Evolutionary conservation across 2,888 invertebrate species (phyloP).

Genomic region (Aphidius colemani): DNA sequence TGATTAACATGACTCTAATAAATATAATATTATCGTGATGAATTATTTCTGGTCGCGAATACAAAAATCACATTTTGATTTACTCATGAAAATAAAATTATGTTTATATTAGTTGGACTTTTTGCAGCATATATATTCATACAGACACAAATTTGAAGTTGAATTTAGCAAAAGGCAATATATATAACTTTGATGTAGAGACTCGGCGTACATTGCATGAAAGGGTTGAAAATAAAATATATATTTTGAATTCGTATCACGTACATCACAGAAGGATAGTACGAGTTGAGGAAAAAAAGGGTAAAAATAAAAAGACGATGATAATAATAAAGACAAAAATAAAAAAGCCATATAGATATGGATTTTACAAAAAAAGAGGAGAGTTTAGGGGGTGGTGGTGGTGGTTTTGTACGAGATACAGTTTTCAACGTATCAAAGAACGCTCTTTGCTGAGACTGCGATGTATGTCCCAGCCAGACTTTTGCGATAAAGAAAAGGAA

Average conservation of each 20-base stretch:
- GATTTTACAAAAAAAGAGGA: conserved; percentile 8
- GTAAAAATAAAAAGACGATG: conserved; percentile 35
- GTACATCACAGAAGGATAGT: conserved; percentile 40
- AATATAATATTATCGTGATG: no score
- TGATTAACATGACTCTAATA: conserved; percentile 8
- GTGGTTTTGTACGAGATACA: conserved; percentile 34
- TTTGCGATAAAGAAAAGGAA: conserved; percentile 11
- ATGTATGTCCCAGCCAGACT: conserved; percentile 27
- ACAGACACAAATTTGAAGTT: conserved; percentile 18
- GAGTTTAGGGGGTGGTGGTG: conserved; percentile 9
- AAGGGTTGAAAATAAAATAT: conserved; percentile 51
- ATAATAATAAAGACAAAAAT: no score
- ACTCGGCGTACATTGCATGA: conserved; percentile 31
- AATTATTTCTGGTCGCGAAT: conserved; percentile 27
- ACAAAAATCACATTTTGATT: conserved; percentile 33
- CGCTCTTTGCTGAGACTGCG: conserved; percentile 39
- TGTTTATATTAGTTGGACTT: conserved; percentile 28
- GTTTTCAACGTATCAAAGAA: conserved; percentile 42
- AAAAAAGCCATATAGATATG: conserved; percentile 26
- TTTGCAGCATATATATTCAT: conserved; percentile 18
- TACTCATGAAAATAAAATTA: conserved; percentile 44
- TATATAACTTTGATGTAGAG: no score
- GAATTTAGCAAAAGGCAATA: conserved; percentile 4
- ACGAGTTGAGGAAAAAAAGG: conserved; percentile 39
- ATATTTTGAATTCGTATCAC: conserved; percentile 50